phyloP scores from a whole-genome alignment of 2,888 invertebrate species.

The Toxonevra muliebris region DNA sequence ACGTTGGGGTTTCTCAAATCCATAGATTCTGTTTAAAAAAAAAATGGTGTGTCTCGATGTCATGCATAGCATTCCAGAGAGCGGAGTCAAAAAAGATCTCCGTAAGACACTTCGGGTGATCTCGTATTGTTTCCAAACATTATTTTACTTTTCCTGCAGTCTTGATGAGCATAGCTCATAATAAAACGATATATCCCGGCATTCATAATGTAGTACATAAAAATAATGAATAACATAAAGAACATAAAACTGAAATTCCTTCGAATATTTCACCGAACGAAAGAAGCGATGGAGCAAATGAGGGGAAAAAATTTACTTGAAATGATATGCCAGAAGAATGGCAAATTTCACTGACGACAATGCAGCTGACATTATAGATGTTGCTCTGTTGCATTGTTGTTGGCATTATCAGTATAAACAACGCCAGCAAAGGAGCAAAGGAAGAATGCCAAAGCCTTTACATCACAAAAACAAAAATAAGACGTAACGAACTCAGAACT shows the following conservation, averaged over 20 bases:
- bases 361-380: background rate
- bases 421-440: slow-evolving; percentile 6
- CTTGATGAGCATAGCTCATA: slow-evolving; percentile 27
- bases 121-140: too few species aligned
- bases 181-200: slow-evolving; percentile 17
- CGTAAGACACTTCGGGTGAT: too few species aligned
- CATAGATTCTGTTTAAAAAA: too few species aligned
- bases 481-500: background rate
- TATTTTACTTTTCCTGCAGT: too few species aligned
- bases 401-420: slow-evolving; percentile 6
- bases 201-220: background rate
- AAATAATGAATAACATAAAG: slow-evolving; percentile 2
- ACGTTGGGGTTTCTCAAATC: too few species aligned
- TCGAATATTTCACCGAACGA: background rate
- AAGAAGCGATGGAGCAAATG: background rate
- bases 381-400: slow-evolving; percentile 18
- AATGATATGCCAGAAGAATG: background rate
- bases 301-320: background rate
- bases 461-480: slow-evolving; percentile 2
- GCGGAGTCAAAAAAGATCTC: too few species aligned
- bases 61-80: too few species aligned
- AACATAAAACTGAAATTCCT: background rate
- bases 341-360: background rate
- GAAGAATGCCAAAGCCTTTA: background rate
- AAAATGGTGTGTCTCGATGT: too few species aligned